A percentile compares a stretch with the other conserved stretches of the same genome.
phyloP scores from a whole-genome alignment of 2,888 invertebrate species.

The Malthinus seriepunctatus region DNA sequence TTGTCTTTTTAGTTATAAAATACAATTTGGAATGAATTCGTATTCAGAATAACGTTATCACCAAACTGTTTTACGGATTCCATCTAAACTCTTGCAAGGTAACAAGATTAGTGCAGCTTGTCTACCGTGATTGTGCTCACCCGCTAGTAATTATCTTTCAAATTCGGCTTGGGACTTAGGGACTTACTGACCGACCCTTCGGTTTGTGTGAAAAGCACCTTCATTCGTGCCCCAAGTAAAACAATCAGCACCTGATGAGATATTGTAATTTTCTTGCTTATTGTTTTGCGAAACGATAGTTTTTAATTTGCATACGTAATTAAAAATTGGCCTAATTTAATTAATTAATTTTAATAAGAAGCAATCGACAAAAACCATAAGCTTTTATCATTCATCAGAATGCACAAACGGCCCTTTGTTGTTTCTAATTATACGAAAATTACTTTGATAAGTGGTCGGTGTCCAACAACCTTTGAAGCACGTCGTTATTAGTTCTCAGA shows the following conservation, averaged over 20 bases:
- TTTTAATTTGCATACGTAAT: too few relatives aligned
- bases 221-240: slow-evolving; percentile 30
- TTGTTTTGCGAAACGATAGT: slow-evolving; percentile 8
- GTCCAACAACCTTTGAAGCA: slow-evolving; percentile 35
- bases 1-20: neutral
- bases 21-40: neutral
- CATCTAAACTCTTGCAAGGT: slow-evolving; percentile 44
- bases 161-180: slow-evolving; percentile 53
- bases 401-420: slow-evolving; percentile 34
- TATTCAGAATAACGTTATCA: slow-evolving; percentile 13
- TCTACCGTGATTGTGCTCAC: slow-evolving; percentile 49
- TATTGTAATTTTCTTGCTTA: slow-evolving; percentile 24
- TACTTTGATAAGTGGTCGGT: slow-evolving; percentile 37
- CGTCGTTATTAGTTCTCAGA: slow-evolving; percentile 22
- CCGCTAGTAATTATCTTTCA: slow-evolving; percentile 54
- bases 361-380: slow-evolving; percentile 23
- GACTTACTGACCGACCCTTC: slow-evolving; percentile 40
- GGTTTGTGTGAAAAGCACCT: slow-evolving; percentile 30
- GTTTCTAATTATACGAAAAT: slow-evolving; percentile 35
- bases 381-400: slow-evolving; percentile 40
- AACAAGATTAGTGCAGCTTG: slow-evolving; percentile 51
- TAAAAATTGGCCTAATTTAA: neutral
- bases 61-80: slow-evolving; percentile 33
- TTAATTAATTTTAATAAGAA: neutral
- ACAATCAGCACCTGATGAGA: slow-evolving; percentile 39